Conservation (phyloP, 2,888 invertebrate species). For the Pyrrhosoma nymphula region DNA sequence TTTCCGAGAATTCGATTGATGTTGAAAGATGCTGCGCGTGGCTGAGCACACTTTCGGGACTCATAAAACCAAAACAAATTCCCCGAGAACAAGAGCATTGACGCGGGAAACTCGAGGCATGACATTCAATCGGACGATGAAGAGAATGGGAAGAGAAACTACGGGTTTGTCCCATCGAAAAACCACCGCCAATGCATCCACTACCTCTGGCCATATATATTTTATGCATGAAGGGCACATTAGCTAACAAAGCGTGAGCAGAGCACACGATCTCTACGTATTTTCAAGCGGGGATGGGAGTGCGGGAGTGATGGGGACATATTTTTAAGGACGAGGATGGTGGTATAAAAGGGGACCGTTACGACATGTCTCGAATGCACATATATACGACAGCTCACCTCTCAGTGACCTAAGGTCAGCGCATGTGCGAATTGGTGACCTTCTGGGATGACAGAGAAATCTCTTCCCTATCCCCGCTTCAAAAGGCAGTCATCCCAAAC, state of each 20-base stretch:
- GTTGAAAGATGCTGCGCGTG: background rate
- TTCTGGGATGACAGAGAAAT: background rate
- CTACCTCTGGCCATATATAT: background rate
- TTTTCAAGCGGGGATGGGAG: background rate
- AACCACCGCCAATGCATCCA: background rate
- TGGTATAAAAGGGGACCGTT: background rate
- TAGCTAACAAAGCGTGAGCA: background rate
- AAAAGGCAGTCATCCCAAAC: background rate
- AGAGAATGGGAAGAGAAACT: background rate
- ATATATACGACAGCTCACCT: background rate
- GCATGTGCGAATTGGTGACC: background rate
- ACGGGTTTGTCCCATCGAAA: background rate
- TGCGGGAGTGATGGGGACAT: background rate
- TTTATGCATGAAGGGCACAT: background rate
- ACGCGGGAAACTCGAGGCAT: background rate
- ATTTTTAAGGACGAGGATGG: background rate
- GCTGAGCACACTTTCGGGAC: background rate
- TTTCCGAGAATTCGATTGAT: background rate
- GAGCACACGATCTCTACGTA: background rate
- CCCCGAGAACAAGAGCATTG: background rate
- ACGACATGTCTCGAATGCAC: background rate
- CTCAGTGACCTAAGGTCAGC: background rate
- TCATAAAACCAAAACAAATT: background rate
- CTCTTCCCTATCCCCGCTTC: background rate
- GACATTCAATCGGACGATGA: background rate